phyloP scores from a whole-genome alignment of 2,797 vertebrate species.

The Allobates femoralis region DNA sequence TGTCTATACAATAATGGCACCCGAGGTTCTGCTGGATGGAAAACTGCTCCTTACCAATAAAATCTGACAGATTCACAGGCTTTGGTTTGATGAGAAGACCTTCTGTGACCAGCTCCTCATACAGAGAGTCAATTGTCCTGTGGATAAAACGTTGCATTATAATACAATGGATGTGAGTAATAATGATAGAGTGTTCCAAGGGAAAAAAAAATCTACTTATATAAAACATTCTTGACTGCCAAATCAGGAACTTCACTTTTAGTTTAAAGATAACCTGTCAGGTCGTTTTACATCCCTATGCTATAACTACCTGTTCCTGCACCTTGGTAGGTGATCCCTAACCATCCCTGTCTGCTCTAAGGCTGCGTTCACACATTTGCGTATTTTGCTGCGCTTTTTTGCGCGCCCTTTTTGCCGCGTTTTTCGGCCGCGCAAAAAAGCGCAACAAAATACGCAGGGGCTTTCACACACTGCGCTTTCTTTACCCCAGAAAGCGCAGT shows the following conservation, averaged over 20 bases:
- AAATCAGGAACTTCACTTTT: not conserved
- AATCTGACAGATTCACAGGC: conserved; percentile 79
- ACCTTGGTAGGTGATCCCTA: too few species aligned
- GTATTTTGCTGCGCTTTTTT: too few species aligned
- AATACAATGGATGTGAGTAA: not conserved
- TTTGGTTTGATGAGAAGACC: conserved; percentile 77
- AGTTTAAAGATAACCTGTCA: not conserved
- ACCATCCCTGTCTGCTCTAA: too few species aligned
- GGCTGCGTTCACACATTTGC: too few species aligned
- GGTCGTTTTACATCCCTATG: too few species aligned
- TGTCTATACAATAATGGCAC: not conserved
- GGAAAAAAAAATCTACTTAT: not conserved
- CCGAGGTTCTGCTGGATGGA: not conserved
- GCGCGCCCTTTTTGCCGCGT: too few species aligned
- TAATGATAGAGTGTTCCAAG: not conserved
- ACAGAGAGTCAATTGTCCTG: conserved; percentile 84
- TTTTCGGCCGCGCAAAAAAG: too few species aligned
- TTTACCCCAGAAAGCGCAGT: too few species aligned
- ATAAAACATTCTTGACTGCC: not conserved
- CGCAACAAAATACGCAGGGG: too few species aligned
- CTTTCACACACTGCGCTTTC: too few species aligned
- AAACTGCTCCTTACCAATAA: conserved; percentile 77
- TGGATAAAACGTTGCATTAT: conserved; percentile 9
- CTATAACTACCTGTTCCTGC: too few species aligned
- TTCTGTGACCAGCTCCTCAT: conserved; percentile 79